Percentiles rank a stretch among this genome's conserved stretches.
Conservation (phyloP, 2,113 vertebrate genomes). For the Microtus ochrogaster region DNA sequence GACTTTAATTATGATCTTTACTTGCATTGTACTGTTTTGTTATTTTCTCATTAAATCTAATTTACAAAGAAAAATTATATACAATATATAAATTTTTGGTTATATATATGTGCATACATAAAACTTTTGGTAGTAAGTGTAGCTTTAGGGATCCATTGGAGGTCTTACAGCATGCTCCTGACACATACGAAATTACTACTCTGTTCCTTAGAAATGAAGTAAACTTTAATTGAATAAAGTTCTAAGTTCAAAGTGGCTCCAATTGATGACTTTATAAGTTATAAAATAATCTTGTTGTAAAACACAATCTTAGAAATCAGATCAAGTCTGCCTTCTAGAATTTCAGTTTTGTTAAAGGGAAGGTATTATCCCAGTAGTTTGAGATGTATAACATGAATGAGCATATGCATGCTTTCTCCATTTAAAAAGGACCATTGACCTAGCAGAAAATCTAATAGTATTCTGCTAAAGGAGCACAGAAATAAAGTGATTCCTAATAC, state of each 20-base stretch:
- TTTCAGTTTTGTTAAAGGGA: not conserved
- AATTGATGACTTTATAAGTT: constrained; percentile 1
- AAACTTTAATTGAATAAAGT: not conserved
- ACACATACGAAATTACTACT: no score
- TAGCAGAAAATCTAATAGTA: not conserved
- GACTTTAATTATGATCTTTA: not conserved
- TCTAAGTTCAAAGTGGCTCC: not conserved
- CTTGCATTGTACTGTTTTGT: not conserved
- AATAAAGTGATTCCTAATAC: not conserved
- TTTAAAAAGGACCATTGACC: not conserved
- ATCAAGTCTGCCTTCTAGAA: not conserved
- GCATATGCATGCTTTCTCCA: not conserved
- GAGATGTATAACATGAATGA: not conserved
- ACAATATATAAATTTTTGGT: no score
- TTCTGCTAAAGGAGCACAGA: not conserved
- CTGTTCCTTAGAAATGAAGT: no score
- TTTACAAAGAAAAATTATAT: not conserved
- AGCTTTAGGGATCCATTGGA: no score
- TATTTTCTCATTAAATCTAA: not conserved
- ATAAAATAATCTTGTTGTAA: not conserved
- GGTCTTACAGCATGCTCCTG: no score
- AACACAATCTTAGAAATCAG: not conserved
- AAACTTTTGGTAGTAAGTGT: no score
- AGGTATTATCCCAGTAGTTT: not conserved
- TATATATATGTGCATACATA: not conserved